These are phyloP conservation scores for Ciconia maguari DNA, from an alignment of 2,113 vertebrate genomes.

Conservation along the genomic window DNA sequence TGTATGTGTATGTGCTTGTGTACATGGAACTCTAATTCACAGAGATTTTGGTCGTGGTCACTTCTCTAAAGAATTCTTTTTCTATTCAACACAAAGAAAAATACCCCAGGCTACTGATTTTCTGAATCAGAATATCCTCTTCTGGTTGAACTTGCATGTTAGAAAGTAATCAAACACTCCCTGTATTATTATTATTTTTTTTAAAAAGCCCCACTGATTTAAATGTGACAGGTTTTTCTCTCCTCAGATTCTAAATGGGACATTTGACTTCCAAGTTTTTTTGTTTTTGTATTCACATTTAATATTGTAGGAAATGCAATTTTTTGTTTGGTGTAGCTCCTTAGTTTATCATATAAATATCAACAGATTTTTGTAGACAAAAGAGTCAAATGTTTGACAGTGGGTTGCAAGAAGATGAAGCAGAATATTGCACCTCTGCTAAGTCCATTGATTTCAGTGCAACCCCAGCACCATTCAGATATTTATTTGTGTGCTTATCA, in stretches of 20 bases:
- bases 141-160: neutral
- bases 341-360: neutral
- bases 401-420: neutral
- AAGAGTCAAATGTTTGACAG: neutral
- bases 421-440: neutral
- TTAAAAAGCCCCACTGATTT: neutral
- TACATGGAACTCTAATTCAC: neutral
- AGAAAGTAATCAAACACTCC: neutral
- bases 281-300: neutral
- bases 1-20: neutral
- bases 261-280: neutral
- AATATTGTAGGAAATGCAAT: neutral
- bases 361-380: neutral
- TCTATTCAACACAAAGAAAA: neutral
- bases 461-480: neutral
- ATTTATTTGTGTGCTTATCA: neutral
- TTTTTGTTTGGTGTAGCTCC: neutral
- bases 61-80: neutral
- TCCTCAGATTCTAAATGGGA: neutral
- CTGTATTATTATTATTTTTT: too few species aligned
- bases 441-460: neutral
- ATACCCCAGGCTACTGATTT: neutral
- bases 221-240: neutral
- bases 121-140: neutral
- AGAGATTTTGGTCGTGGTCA: neutral